Base-by-base conservation (phyloP, 2,113 vertebrate genomes). In the Paralichthys olivaceus region DNA sequence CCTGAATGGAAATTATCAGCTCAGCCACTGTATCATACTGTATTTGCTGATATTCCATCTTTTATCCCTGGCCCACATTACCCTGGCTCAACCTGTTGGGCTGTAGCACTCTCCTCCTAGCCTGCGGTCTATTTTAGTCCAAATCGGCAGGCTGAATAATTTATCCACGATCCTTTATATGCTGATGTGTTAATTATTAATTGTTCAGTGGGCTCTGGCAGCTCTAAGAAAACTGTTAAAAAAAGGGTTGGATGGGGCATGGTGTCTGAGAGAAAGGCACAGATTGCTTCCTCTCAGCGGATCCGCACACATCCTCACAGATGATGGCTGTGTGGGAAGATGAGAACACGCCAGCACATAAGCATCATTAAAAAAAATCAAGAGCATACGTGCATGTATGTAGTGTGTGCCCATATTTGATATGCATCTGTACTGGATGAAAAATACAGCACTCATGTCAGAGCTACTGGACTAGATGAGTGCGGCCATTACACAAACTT, bases 181-280 rank as follows among this genome's bases (percentile, higher is more conserved):
- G 84, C 74, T 59, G 22, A 67, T 68, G 77, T 62, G 60, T 94
- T 90, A 93, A 94, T 93, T 89, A 94, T 94, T 93, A 91, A 95
- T 92, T 80, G 65, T 83, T 84, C 81, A 45, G 51, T 20, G 12
- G 80, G 90, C 82, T 83, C 68, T 72, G 78, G 66, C 79, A 91
- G 85, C 87, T 89, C 81, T 81, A 76, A 88, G 86, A 84, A 88
- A 90, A 89, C 59, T 32, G 51, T 80, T 81, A 51, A 80, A 72
- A 83, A 84, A 63, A 29, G 29, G 37, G 37, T 20, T 49, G 65
- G 65, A 32, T 25, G 28, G 80, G 55, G 49, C 68, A 70, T 7
- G 25, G 64, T 79, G 72, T 87, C 26, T 79, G 62, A 84, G 66
- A 14, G 13, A 68, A 59, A 85, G 68, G 69, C 77, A 68, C 73